Evolutionary conservation across 2,797 vertebrate genomes (phyloP).

Genomic region (Lateolabrax maculatus): DNA sequence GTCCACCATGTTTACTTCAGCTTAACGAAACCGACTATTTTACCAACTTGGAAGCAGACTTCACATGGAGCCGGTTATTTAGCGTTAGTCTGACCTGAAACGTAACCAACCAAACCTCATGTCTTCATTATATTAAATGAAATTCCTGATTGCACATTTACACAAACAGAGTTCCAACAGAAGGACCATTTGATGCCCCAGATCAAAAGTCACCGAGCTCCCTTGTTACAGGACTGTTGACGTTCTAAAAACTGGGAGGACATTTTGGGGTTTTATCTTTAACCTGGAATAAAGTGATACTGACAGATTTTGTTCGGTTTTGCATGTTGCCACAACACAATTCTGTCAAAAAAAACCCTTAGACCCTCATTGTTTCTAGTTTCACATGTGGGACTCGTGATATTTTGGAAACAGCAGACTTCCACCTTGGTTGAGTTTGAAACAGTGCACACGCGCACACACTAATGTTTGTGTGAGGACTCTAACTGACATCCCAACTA

Average conservation of each 20-base stretch:
- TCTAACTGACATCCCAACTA: too few species aligned
- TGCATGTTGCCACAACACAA: conserved; percentile 2
- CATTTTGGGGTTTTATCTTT: neutral
- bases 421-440: neutral
- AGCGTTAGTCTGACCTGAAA: neutral
- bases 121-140: neutral
- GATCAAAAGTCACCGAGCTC: neutral
- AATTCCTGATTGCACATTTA: neutral
- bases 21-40: too few species aligned
- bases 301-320: neutral
- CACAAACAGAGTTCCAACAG: neutral
- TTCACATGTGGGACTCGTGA: conserved; percentile 15
- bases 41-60: too few species aligned
- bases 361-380: neutral
- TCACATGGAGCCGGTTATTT: too few species aligned
- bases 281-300: neutral
- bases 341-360: neutral
- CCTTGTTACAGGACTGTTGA: fast-evolving
- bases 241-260: neutral
- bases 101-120: neutral
- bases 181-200: neutral
- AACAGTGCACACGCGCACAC: neutral
- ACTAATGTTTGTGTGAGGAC: neutral
- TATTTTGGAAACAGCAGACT: conserved; percentile 44
- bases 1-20: too few species aligned